Evolutionary conservation across 2,888 invertebrate species (phyloP), one percentile per base, ranked within the genome.

Genomic region (Cheiracanthium punctorium): DNA sequence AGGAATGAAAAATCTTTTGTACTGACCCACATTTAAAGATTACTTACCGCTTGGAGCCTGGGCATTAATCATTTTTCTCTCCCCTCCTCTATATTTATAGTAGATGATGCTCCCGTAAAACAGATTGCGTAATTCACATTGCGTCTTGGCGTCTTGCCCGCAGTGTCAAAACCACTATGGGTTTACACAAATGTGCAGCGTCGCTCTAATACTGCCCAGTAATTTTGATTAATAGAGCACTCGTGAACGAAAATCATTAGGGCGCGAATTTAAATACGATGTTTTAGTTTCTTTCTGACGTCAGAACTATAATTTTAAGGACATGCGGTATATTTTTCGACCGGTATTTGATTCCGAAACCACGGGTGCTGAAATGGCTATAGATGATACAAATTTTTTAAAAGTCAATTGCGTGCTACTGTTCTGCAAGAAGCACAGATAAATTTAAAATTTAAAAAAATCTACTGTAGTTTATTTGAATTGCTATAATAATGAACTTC

Each of bases 111-210:
- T 58, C 24, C 24, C 58, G 58, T 58, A 24, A 58, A 58, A 24
- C 58, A 58, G 58, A 58, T 58, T 58, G 58, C 24, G 17, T 58
- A 58, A 58, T 58, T 58, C 58, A 24, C 58, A 58, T 20, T 58
- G 58, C 58, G 58, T 58, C 24, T 58, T 58, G 58, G 58, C 58
- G 24, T 5, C 2, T 20, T 24, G 58, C 58, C 58, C 24, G 24
- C 24, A 24, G 24, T 58, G 58, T 58, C 58, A 58, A 58, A 58
- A 58, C 58, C 58, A 58, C 58, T 58, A 58, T 58, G 58, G 58
- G 24, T 58, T 24, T 58, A 58, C 58, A 58, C 58, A 58, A n/a
- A 24, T 58, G 20, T 58, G 10, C n/a, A 48, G 17, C 17, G 48
- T 48, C 17, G 48, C 37, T 10, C 10, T 37, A 24, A 4, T 58